A percentile compares a stretch with the other conserved stretches of the same genome.
Conservation (phyloP, 1,140 invertebrate genomes). For the Bombus waltoni region DNA sequence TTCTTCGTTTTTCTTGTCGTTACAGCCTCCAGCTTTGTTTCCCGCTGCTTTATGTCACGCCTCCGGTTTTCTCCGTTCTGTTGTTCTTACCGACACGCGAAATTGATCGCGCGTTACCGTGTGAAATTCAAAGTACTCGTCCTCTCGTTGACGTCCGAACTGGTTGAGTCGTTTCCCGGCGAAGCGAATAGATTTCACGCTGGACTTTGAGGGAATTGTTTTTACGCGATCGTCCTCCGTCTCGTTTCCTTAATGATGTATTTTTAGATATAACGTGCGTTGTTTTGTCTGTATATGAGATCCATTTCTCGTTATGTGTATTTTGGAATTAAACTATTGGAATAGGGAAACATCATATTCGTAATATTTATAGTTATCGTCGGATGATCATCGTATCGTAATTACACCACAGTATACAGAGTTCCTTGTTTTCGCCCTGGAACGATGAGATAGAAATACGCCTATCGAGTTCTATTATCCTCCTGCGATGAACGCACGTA, state of each 20-base stretch:
- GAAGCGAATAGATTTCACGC: neutral
- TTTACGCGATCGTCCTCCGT: too few relatives aligned
- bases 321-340: neutral
- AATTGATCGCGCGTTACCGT: conserved; percentile 6
- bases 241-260: neutral
- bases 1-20: conserved; percentile 30
- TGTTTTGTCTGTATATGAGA: neutral
- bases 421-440: neutral
- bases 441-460: neutral
- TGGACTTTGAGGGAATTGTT: neutral
- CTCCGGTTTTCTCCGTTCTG: neutral
- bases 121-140: neutral
- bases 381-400: too few relatives aligned
- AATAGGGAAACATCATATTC: neutral
- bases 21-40: conserved; percentile 25
- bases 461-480: neutral
- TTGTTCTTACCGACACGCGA: neutral
- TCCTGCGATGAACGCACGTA: too few relatives aligned
- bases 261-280: neutral
- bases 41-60: conserved; percentile 1
- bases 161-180: neutral
- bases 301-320: neutral
- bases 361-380: neutral
- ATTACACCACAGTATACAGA: too few relatives aligned
- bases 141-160: too few relatives aligned